Base-by-base conservation (phyloP, 2,113 vertebrate species). In the Hyla sarda region DNA sequence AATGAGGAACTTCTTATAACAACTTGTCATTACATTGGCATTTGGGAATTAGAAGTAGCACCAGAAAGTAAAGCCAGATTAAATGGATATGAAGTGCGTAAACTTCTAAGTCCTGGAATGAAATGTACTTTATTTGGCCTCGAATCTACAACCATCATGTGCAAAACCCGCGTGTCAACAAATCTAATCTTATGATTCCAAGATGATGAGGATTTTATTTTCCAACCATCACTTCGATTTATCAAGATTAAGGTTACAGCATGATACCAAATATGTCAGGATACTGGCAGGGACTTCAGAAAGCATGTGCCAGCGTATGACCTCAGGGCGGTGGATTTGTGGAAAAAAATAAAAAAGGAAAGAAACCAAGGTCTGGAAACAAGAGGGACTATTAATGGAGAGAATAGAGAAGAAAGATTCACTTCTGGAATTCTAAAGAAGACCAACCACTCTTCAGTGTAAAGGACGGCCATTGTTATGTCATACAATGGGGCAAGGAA, bases 121-220 rank as follows among this genome's bases (percentile, higher is more conserved):
- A 56, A 21, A 78, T 37, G 0, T 19, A 47, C 34, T 81, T 81
- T 45, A 58, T 47, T 81, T 81, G n/a, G 56, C n/a, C 56, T 41
- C 16, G 23, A 60, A 45, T 37, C 34, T 7, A 12, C 16, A 47
- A 62, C 56, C 56, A 45, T 25, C 78, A 52, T 32, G 74, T 54
- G 16, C 41, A 41, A 77, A 34, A 52, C n/a, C 45, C 1, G 28
- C 72, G 16, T 16, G 12, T 77, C 28, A 77, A 71, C 28, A 77
- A 76, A 52, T 76, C 16, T 75, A 72, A 72, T 73, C 37, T 73
- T 73, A 11, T 32, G 16, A 50, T 17, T 76, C 47, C 25, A 17
- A 50, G 13, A 25, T 30, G 73, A 76, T 52, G 73, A 52, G 47
- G 2, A 52, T 50, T 16, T 77, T 54, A 77, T 54, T 77, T 30